Evolutionary conservation across 2,888 invertebrate species (phyloP).

Genomic region (Physocephala rufipes): DNA sequence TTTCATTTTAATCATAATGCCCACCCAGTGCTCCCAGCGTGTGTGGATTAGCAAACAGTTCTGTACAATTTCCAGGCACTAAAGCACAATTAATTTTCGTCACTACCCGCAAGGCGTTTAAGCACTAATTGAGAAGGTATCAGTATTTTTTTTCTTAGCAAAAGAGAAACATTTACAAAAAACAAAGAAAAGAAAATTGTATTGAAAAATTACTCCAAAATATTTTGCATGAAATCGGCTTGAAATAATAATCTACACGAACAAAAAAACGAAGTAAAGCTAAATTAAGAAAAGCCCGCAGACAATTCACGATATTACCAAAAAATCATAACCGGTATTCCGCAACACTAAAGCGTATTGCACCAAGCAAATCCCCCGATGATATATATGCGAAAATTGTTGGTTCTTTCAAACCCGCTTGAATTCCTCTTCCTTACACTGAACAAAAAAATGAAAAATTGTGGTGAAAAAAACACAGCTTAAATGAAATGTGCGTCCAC

Average conservation of each 20-base stretch:
- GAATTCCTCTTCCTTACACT: too few species aligned
- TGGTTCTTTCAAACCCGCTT: too few species aligned
- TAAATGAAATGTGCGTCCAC: background rate
- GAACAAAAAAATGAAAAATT: slow-evolving; percentile 8
- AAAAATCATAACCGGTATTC: background rate
- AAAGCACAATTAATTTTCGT: background rate
- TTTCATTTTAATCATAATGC: too few species aligned
- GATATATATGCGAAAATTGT: too few species aligned
- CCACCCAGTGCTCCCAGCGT: too few species aligned
- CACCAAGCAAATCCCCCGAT: too few species aligned
- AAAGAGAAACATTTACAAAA: background rate
- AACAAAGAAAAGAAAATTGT: background rate
- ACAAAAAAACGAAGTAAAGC: too few species aligned
- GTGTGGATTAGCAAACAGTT: background rate
- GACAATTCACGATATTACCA: slow-evolving; percentile 17
- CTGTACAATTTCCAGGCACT: background rate
- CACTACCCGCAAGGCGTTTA: background rate
- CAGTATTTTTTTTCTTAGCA: slow-evolving; percentile 7
- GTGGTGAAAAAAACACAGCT: background rate
- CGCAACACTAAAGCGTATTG: too few species aligned
- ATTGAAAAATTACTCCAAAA: slow-evolving; percentile 12
- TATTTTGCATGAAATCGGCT: slow-evolving; percentile 4
- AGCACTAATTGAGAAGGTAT: background rate
- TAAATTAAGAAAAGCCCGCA: slow-evolving; percentile 10
- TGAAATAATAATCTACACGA: too few species aligned